These are phyloP conservation scores for Sphinx pinastri DNA, from an alignment of 2,888 invertebrate species.

Conservation along the genomic window DNA sequence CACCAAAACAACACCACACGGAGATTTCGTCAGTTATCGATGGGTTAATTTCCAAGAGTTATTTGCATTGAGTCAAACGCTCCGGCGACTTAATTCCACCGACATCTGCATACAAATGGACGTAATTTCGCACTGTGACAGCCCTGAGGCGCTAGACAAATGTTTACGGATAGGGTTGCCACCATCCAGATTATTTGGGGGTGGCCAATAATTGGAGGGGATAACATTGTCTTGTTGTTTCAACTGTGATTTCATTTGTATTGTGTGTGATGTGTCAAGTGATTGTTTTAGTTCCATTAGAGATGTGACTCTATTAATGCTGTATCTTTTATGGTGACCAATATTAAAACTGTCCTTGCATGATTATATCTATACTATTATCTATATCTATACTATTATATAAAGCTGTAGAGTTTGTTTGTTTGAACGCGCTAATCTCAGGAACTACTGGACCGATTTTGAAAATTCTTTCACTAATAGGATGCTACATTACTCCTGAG, in stretches of 20 bases:
- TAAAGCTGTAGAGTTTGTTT: no score
- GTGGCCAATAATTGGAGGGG: slow-evolving; percentile 22
- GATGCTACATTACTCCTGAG: no score
- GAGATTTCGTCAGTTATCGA: slow-evolving; percentile 57
- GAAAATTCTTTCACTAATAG: no score
- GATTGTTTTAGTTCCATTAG: neutral
- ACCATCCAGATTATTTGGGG: slow-evolving; percentile 22
- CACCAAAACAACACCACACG: neutral
- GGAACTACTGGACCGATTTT: no score
- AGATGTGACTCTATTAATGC: neutral
- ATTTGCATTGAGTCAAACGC: slow-evolving; percentile 72
- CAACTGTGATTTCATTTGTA: slow-evolving; percentile 14
- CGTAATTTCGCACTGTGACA: slow-evolving; percentile 78
- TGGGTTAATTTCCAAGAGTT: slow-evolving; percentile 78
- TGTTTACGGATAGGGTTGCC: slow-evolving; percentile 64
- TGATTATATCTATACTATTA: no score
- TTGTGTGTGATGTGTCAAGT: neutral
- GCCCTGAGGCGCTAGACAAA: slow-evolving; percentile 73
- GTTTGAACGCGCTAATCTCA: no score
- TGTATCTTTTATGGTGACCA: neutral
- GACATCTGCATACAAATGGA: slow-evolving; percentile 78
- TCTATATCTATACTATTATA: no score
- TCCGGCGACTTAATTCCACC: slow-evolving; percentile 62
- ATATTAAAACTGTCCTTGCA: no score
- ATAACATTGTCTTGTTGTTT: slow-evolving; percentile 23